A percentile compares a stretch with the other conserved stretches of the same genome.
Conservation (phyloP, 2,888 invertebrate genomes). For the Perdita meconis region DNA sequence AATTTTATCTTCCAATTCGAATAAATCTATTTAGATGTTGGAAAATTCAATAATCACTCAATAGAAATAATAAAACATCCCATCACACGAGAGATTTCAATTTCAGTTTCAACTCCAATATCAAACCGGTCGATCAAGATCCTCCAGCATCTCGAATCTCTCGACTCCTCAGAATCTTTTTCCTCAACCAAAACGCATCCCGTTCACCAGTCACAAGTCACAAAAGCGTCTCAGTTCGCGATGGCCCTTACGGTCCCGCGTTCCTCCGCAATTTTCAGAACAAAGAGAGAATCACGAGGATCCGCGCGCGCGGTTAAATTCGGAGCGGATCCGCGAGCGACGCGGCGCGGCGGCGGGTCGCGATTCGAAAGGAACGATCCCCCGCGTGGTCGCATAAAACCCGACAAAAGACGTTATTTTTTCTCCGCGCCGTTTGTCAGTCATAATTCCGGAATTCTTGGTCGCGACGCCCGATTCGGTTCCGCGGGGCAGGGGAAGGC, state of each 20-base stretch:
- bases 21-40: too few relatives aligned
- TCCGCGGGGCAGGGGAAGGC: background rate
- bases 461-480: background rate
- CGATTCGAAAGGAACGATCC: constrained; percentile 44
- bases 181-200: background rate
- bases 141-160: too few relatives aligned
- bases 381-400: constrained; percentile 37
- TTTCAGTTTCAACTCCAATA: too few relatives aligned
- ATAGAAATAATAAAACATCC: too few relatives aligned
- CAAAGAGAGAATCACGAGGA: background rate
- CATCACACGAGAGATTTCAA: too few relatives aligned
- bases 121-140: too few relatives aligned
- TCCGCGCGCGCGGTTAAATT: constrained; percentile 49
- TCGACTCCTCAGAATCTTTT: too few relatives aligned
- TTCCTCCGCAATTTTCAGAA: constrained; percentile 13
- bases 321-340: constrained; percentile 28
- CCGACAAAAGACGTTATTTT: constrained; percentile 45
- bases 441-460: constrained; percentile 48
- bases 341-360: constrained; percentile 8
- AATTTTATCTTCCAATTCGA: too few relatives aligned
- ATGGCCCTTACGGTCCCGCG: background rate
- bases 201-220: constrained; percentile 2
- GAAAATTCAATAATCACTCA: too few relatives aligned
- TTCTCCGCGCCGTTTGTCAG: constrained; percentile 35
- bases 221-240: background rate